A percentile compares a stretch with the other conserved stretches of the same genome.
These are phyloP conservation scores for Ptychodera flava DNA, from an alignment of 35 echinoderm and acorn worm genomes.

Conservation along the genomic window DNA sequence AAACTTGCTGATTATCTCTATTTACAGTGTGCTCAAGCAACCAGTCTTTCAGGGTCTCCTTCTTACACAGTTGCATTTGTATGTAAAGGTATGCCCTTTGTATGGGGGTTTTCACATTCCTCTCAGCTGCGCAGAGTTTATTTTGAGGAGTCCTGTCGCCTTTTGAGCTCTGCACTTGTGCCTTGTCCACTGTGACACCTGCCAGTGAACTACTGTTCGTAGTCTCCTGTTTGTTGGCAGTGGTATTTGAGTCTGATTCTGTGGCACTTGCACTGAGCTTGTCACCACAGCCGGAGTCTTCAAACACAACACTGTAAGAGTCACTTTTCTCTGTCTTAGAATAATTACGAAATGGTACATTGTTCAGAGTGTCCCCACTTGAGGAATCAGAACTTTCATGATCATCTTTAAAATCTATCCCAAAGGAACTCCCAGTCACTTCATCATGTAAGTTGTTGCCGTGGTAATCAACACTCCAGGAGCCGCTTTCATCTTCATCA, in stretches of 20 bases:
- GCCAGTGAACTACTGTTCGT: neutral
- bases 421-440: neutral
- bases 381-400: neutral
- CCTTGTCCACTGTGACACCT: neutral
- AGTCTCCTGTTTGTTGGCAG: neutral
- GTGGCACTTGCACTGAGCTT: neutral
- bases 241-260: neutral
- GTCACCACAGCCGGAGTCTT: conserved; percentile 31
- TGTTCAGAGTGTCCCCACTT: neutral
- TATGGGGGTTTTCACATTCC: neutral
- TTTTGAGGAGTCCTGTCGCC: too few species aligned
- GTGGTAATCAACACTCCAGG: conserved; percentile 61
- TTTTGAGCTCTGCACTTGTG: neutral
- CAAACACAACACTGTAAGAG: conserved; percentile 56
- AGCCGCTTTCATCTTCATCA: conserved; percentile 53
- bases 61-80: conserved; percentile 88
- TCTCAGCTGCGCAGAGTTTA: neutral
- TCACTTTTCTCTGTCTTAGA: conserved; percentile 1
- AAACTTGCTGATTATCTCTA: conserved; percentile 31
- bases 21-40: conserved; percentile 28
- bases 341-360: conserved; percentile 53
- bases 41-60: conserved; percentile 84
- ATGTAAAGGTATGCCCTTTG: conserved; percentile 74
- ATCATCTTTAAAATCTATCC: neutral
- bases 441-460: conserved; percentile 12